Evolutionary conservation across 2,888 invertebrate species (phyloP).

Genomic region (Erebia ligea): DNA sequence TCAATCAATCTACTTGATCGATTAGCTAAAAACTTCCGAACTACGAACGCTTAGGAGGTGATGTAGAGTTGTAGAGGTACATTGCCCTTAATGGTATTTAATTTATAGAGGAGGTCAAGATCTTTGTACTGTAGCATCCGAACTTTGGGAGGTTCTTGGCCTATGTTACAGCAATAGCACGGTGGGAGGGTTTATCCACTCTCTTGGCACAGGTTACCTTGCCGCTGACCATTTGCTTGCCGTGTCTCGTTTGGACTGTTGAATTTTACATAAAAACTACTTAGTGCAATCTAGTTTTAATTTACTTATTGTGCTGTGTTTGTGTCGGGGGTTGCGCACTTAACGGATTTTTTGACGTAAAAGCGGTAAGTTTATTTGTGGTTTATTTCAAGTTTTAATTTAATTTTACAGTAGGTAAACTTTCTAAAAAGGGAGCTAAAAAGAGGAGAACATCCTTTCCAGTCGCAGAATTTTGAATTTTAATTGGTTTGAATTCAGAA

Average conservation of each 20-base stretch:
- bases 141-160: constrained; percentile 23
- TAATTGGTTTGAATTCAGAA: too few species aligned
- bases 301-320: constrained; percentile 2
- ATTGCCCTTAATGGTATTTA: constrained; percentile 12
- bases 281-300: background rate
- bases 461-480: too few species aligned
- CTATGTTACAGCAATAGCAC: constrained; percentile 29
- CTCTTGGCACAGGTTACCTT: constrained; percentile 28
- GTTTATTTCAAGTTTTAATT: background rate
- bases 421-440: too few species aligned
- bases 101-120: constrained; percentile 27
- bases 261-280: constrained; percentile 9
- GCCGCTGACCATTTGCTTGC: constrained; percentile 27
- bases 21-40: background rate
- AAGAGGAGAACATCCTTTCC: too few species aligned
- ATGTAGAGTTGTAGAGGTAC: too few species aligned
- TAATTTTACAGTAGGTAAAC: background rate
- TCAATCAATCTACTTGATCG: too few species aligned
- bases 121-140: constrained; percentile 11
- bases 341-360: background rate
- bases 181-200: constrained; percentile 32
- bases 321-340: constrained; percentile 22
- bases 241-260: constrained; percentile 30
- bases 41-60: background rate
- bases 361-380: constrained; percentile 1